Base-by-base conservation (phyloP, 2,888 invertebrate genomes). In the Agriotes lineatus region DNA sequence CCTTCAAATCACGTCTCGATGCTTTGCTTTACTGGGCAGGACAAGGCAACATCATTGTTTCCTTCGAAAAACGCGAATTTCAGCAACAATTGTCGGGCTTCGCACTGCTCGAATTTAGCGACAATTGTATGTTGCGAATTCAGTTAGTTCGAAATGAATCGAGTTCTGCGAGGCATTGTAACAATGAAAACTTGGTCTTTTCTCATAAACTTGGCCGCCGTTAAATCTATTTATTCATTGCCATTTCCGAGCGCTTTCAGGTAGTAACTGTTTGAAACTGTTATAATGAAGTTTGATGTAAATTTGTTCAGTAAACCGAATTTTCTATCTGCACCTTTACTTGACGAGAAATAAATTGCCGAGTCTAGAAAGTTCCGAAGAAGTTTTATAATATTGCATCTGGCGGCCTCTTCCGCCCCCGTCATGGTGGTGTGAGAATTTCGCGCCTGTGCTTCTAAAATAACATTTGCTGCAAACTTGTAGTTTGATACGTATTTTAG, bases 311-410 rank as follows among this genome's bases (percentile, higher is more conserved):
- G 22, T 25, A 48, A 48, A 48, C 48, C 22, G 22, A 48, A 25
- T 48, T 22, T 48, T 22, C 48, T 48, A 48, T 48, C 48, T 22
- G 48, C 25, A 48, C 48, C n/a, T 22, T 10, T 22, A 6, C 20
- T 44, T 48, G 48, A 48, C 48, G 48, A 48, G 48, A 12, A 48
- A 48, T 22, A 48, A 48, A 48, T 48, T 48, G 48, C 12, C 22
- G 14, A 45, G 45, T 48, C 22, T 48, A 10, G n/a, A 25, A 48
- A 48, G 48, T 48, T 48, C 3, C 14, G n/a, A 10, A 44, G 20
- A 44, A 48, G 22, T 48, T 48, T 48, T 48, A 48, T 48, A 22
- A 48, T 20, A 20, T 22, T 48, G 14, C 22, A 45, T 20, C 10
- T 20, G 45, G 14, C 37, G 14, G 18, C 6, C 16, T 9, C 16